phyloP scores from a whole-genome alignment of 2,113 vertebrate species.

The Chitala chitala region DNA sequence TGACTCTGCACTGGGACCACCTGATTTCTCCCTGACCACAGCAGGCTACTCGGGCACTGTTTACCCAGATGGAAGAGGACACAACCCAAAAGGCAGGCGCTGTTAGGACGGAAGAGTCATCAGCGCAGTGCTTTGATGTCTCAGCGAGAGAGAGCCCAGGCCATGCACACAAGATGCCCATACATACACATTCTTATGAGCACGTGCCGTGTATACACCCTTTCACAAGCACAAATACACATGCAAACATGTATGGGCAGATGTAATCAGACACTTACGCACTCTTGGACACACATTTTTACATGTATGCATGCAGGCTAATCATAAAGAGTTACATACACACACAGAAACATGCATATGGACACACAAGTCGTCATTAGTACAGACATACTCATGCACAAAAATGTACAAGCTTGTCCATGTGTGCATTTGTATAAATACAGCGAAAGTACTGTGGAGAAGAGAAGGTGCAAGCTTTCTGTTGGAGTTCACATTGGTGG shows the following conservation, averaged over 20 bases:
- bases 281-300: too few species aligned
- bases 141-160: conserved; percentile 71
- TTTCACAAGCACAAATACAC: too few species aligned
- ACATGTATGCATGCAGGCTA: too few species aligned
- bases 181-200: neutral
- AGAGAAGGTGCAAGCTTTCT: conserved; percentile 49
- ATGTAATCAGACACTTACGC: too few species aligned
- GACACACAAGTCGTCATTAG: too few species aligned
- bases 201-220: neutral
- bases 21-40: conserved; percentile 60
- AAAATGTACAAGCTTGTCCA: too few species aligned
- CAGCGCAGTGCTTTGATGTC: conserved; percentile 81
- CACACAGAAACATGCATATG: too few species aligned
- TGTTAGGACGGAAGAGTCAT: conserved; percentile 73
- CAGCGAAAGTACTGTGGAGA: too few species aligned
- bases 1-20: conserved; percentile 61
- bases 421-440: too few species aligned
- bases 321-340: too few species aligned
- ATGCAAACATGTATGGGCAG: too few species aligned
- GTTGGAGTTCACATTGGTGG: conserved; percentile 57
- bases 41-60: conserved; percentile 65
- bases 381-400: too few species aligned
- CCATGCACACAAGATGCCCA: conserved; percentile 41
- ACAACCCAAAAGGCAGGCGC: conserved; percentile 66
- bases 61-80: conserved; percentile 75